Percentiles rank a stretch among this genome's conserved stretches.
These are phyloP conservation scores for Metopolophium dirhodum DNA, from an alignment of 1,140 invertebrate genomes.

Conservation along the genomic window DNA sequence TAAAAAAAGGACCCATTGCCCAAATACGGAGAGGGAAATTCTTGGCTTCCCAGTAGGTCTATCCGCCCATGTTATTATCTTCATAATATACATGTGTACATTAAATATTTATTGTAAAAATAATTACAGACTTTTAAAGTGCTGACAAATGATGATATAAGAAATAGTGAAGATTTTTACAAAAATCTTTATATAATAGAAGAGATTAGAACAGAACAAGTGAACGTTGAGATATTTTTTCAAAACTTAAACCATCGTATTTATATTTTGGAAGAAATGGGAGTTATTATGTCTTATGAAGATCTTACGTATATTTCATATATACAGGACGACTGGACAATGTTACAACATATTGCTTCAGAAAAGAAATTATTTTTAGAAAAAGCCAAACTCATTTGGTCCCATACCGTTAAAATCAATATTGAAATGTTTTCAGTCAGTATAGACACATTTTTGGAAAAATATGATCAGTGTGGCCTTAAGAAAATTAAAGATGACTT, in stretches of 20 bases:
- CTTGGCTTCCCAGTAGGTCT: too few relatives aligned
- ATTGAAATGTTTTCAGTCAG: background rate
- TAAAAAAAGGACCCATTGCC: too few relatives aligned
- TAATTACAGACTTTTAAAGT: constrained; percentile 26
- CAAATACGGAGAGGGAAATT: too few relatives aligned
- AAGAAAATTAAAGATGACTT: background rate
- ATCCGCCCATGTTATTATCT: too few relatives aligned
- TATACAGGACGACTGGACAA: constrained; percentile 14
- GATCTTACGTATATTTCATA: background rate
- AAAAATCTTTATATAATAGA: constrained; percentile 20
- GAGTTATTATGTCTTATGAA: background rate
- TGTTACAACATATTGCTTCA: constrained; percentile 3
- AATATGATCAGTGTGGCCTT: background rate
- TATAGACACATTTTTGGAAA: background rate
- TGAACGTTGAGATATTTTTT: constrained; percentile 38
- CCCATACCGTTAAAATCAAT: background rate
- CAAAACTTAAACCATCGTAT: constrained; percentile 29
- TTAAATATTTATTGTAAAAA: background rate
- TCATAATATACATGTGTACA: background rate
- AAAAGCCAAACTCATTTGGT: constrained; percentile 16
- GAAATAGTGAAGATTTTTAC: background rate
- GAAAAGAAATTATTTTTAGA: constrained; percentile 33
- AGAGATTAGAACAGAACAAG: constrained; percentile 35
- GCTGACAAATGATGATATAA: background rate
- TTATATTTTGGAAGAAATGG: constrained; percentile 25